Conservation (phyloP, 2,797 vertebrate genomes). For the Sebastes cheni region DNA sequence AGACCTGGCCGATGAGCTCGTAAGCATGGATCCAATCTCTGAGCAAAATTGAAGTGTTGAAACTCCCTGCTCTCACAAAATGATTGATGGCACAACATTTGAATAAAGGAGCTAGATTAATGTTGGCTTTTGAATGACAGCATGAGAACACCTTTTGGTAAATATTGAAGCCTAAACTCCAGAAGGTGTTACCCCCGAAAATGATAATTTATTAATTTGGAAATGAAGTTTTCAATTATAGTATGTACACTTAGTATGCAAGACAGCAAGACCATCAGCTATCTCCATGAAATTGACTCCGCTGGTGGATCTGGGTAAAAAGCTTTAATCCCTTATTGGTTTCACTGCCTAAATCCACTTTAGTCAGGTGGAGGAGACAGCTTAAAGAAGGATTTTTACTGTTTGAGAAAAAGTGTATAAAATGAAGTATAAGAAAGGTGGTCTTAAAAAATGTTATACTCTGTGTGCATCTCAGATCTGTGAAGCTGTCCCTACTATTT, state of each 20-base stretch:
- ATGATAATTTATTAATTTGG: slow-evolving; percentile 40
- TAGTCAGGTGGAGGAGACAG: slow-evolving; percentile 27
- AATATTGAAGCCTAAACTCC: slow-evolving; percentile 23
- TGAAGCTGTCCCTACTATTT: neutral
- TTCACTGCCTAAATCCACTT: slow-evolving; percentile 44
- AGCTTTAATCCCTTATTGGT: slow-evolving; percentile 54
- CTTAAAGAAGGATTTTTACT: slow-evolving; percentile 24
- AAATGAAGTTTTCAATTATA: slow-evolving; percentile 43
- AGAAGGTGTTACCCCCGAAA: neutral
- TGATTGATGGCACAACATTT: slow-evolving; percentile 21
- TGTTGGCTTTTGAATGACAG: slow-evolving; percentile 19
- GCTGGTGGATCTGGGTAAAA: slow-evolving; percentile 51
- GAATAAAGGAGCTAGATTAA: slow-evolving; percentile 21
- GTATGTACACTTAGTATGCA: slow-evolving; percentile 22
- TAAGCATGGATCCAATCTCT: slow-evolving; percentile 67
- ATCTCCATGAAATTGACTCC: slow-evolving; percentile 43
- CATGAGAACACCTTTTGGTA: slow-evolving; percentile 8
- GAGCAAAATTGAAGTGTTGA: neutral
- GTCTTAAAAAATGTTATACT: neutral
- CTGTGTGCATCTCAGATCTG: neutral
- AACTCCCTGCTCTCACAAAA: neutral
- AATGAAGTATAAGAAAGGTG: neutral
- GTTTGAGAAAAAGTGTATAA: slow-evolving; percentile 7
- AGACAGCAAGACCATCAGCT: slow-evolving; percentile 24
- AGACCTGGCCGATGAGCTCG: slow-evolving; percentile 93